These are phyloP conservation scores for Eubasilissa splendida DNA, from an alignment of 2,888 invertebrate species.

Conservation along the genomic window DNA sequence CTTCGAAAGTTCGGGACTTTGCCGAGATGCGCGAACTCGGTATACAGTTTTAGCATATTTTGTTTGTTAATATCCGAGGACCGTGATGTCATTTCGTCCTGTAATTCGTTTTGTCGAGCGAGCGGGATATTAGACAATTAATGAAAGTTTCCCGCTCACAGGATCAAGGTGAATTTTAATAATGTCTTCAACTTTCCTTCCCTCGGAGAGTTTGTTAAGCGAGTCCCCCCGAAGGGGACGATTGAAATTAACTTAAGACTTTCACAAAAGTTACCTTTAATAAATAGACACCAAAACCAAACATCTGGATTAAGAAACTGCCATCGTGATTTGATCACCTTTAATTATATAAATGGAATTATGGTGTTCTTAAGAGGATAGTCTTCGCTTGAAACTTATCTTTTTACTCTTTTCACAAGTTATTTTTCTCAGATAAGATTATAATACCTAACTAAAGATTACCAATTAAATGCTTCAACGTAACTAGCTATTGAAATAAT, in stretches of 20 bases:
- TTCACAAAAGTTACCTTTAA: constrained; percentile 1
- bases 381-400: too few species aligned
- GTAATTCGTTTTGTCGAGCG: constrained; percentile 23
- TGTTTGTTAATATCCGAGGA: constrained; percentile 31
- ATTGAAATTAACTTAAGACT: constrained; percentile 21
- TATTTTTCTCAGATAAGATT: too few species aligned
- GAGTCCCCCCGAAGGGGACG: background rate
- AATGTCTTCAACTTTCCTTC: constrained; percentile 4
- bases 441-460: too few species aligned
- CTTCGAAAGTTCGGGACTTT: constrained; percentile 12
- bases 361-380: too few species aligned
- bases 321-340: too few species aligned
- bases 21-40: background rate
- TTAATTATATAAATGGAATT: too few species aligned
- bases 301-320: constrained; percentile 1
- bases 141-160: constrained; percentile 18
- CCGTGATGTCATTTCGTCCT: constrained; percentile 28
- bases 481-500: too few species aligned
- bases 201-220: background rate
- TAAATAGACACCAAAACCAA: constrained; percentile 15
- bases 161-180: constrained; percentile 30
- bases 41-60: constrained; percentile 8
- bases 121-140: constrained; percentile 21
- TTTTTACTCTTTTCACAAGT: too few species aligned
- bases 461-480: too few species aligned